These are phyloP conservation scores for Bicyclus anynana DNA, from an alignment of 1,140 invertebrate species.

Conservation along the genomic window DNA sequence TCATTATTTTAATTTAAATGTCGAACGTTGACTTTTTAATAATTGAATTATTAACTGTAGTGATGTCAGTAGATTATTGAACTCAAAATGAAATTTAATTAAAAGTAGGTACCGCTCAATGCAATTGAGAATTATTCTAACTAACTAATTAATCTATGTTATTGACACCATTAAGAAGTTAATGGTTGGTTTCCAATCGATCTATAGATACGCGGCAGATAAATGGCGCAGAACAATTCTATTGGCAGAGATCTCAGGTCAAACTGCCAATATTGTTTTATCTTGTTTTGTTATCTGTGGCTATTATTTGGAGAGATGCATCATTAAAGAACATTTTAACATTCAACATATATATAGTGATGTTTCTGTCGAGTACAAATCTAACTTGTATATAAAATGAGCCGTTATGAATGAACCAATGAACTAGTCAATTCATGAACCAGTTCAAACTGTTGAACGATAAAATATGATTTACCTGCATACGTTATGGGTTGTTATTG, in stretches of 20 bases:
- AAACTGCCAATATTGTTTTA: conserved; percentile 1
- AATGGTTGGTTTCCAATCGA: conserved; percentile 3
- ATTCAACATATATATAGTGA: too few relatives aligned
- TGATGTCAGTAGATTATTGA: background rate
- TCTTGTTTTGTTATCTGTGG: background rate
- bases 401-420: background rate
- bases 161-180: conserved; percentile 4
- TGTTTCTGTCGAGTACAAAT: too few relatives aligned
- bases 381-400: too few relatives aligned
- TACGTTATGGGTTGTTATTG: background rate
- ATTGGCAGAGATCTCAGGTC: background rate
- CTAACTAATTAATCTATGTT: background rate
- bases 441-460: background rate
- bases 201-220: background rate
- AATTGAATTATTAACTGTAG: background rate
- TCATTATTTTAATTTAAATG: too few relatives aligned
- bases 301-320: background rate
- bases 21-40: background rate
- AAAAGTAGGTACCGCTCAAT: background rate
- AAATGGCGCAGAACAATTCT: background rate
- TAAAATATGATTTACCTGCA: background rate
- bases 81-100: too few relatives aligned
- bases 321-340: too few relatives aligned
- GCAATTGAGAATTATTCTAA: background rate
- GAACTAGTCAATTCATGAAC: background rate